A percentile compares a stretch with the other conserved stretches of the same genome.
These are phyloP conservation scores for Rhopalosiphum maidis DNA, from an alignment of 1,140 invertebrate genomes.

Conservation along the genomic window DNA sequence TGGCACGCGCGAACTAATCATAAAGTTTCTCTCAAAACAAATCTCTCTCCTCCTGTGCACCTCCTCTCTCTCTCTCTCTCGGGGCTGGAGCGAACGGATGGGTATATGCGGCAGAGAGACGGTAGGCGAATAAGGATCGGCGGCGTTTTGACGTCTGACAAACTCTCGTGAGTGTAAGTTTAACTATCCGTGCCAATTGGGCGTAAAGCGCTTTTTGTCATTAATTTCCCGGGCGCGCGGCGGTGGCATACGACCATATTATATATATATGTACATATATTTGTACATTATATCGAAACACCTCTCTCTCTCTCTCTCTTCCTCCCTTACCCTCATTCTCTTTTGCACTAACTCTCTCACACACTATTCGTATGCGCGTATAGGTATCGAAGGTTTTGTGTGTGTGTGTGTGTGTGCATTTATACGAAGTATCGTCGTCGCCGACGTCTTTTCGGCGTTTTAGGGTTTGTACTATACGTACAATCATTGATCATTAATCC, in stretches of 20 bases:
- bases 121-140: background rate
- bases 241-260: background rate
- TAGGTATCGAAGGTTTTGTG: background rate
- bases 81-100: too few species aligned
- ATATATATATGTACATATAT: background rate
- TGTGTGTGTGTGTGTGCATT: background rate
- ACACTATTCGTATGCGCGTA: background rate
- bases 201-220: constrained; percentile 47
- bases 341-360: background rate
- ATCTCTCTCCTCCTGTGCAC: background rate
- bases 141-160: constrained; percentile 30
- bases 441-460: background rate
- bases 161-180: constrained; percentile 18
- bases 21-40: constrained; percentile 21
- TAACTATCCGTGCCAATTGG: constrained; percentile 33
- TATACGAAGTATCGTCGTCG: background rate
- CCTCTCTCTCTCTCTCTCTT: background rate
- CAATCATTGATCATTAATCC: constrained; percentile 7
- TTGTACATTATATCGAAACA: background rate
- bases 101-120: background rate
- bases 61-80: too few species aligned
- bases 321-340: too few species aligned
- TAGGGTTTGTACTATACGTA: background rate
- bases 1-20: background rate
- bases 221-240: background rate